Base-by-base conservation (phyloP, 92 coral and sea anemone genomes). In the Metridium senile region DNA sequence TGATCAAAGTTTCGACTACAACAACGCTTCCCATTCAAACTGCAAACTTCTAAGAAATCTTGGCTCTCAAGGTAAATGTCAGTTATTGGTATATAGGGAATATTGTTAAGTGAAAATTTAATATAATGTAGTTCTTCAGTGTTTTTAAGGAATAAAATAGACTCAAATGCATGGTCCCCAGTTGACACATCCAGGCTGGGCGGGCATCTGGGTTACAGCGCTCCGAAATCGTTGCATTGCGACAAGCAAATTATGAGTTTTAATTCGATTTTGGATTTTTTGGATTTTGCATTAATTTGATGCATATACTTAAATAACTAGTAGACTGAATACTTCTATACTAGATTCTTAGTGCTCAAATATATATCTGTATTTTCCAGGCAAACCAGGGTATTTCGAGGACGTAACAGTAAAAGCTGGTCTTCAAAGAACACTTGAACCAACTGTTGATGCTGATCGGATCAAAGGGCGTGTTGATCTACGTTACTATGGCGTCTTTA, bases 341-440 rank as follows among this genome's bases (percentile, higher is more conserved):
- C 49, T 39, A 39, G 49, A 39, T 39, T 39, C 49, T 39, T 4
- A 39, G 6, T 39, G 6, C 13, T 39, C 49, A 39, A 39, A 39
- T n/a, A n/a, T n/a, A n/a, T n/a, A n/a, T n/a, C n/a, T n/a, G n/a
- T n/a, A 64, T 27, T 27, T n/a, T 54, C 27, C 62, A 79, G 84
- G 90, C 9, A 85, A 84, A 62, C 93, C 97, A 75, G 99, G 99
- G 43, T 78, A 92, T 81, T 96, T 96, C 29, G 91, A 88, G 70
- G 99, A 96, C 70, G 93, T 93, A 20, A 96, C 99, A n/a, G 95
- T 29, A 26, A 82, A 77, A 47, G 96, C 98, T 56, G 99, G 99
- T 59, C 88, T 96, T 58, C 85, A 83, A 0, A 74, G 82, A 51
- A 84, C 94, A 26, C 11, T 54, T 13, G 64, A 74, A n/a, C 99